phyloP scores from a whole-genome alignment of 2,888 invertebrate genomes.

The Scotopteryx bipunctaria region DNA sequence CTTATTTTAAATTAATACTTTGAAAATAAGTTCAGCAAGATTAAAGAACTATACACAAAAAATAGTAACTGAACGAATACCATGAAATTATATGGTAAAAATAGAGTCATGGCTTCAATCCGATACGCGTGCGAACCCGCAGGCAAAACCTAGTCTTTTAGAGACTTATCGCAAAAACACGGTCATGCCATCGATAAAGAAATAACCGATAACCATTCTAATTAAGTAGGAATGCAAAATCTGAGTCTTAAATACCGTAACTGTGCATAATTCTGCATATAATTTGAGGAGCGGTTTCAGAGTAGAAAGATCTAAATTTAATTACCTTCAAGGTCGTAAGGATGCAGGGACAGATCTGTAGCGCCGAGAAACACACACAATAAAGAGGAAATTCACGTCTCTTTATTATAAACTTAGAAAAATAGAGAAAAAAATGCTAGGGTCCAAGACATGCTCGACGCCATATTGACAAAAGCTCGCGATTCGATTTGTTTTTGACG shows the following conservation, averaged over 20 bases:
- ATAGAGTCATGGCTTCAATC: no score
- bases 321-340: conserved; percentile 44
- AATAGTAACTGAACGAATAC: no score
- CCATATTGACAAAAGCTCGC: conserved; percentile 72
- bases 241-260: conserved; percentile 35
- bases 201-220: not conserved
- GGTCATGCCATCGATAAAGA: not conserved
- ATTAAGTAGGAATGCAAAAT: conserved; percentile 27
- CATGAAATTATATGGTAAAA: no score
- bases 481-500: conserved; percentile 80
- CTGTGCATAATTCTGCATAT: conserved; percentile 42
- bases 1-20: no score
- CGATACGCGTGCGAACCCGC: no score
- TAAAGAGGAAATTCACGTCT: conserved; percentile 26
- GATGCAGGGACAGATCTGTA: conserved; percentile 26
- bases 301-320: conserved; percentile 27
- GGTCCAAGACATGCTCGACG: conserved; percentile 61
- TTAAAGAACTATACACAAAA: no score
- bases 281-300: conserved; percentile 20
- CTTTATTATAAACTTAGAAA: conserved; percentile 25
- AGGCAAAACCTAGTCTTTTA: no score
- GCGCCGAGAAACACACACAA: conserved; percentile 27
- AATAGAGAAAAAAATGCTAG: conserved; percentile 50
- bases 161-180: not conserved
- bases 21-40: no score